Evolutionary conservation across 2,113 vertebrate species (phyloP).

Genomic region (Paratilapia polleni): DNA sequence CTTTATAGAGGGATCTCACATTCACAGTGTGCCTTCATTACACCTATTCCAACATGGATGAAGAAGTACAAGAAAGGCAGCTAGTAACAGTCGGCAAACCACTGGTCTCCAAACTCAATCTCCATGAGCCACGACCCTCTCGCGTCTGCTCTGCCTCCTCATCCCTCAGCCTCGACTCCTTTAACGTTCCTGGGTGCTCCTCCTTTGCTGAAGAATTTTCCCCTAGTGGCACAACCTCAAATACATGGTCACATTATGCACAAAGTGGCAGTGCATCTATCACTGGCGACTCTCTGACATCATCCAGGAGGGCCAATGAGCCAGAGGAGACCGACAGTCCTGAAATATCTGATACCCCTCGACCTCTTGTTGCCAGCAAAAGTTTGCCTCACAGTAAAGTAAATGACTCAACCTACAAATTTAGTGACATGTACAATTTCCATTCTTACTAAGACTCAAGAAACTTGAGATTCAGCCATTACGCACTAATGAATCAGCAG

Average conservation of each 20-base stretch:
- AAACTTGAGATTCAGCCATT: not conserved
- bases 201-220: conserved; percentile 49
- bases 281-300: not conserved
- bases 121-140: conserved; percentile 64
- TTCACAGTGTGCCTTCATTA: conserved; percentile 87
- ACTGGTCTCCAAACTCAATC: conserved; percentile 88
- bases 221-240: conserved; percentile 32
- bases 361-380: conserved; percentile 53
- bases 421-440: conserved; percentile 67
- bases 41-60: conserved; percentile 82
- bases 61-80: conserved; percentile 82
- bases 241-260: conserved; percentile 28
- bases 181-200: conserved; percentile 42
- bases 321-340: conserved; percentile 82
- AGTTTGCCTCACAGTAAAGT: conserved; percentile 64
- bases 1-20: conserved; percentile 80
- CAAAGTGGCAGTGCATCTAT: not conserved
- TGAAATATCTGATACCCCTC: conserved; percentile 45
- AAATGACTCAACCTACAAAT: conserved; percentile 62
- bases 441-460: conserved; percentile 57
- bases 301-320: conserved; percentile 64
- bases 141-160: conserved; percentile 32
- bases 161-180: conserved; percentile 49
- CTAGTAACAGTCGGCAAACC: conserved; percentile 84
- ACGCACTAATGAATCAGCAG: not conserved